Evolutionary conservation across 2,888 invertebrate genomes (phyloP).

Genomic region (Sicus ferrugineus): DNA sequence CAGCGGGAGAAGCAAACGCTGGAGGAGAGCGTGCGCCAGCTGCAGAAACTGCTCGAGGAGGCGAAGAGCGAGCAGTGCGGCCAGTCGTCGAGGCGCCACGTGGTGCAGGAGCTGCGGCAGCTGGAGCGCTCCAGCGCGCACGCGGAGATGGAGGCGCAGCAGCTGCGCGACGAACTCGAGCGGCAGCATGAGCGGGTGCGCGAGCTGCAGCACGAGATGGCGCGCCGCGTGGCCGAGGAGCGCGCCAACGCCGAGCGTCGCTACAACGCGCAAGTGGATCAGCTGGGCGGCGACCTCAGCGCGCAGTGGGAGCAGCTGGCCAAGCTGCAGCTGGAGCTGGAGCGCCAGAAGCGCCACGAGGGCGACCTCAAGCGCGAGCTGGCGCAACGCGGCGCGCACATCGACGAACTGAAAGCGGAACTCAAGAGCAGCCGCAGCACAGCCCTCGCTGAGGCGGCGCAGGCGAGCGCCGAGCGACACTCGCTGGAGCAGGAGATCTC

Average conservation of each 20-base stretch:
- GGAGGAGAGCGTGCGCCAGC: constrained; percentile 74
- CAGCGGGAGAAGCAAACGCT: constrained; percentile 76
- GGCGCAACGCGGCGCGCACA: constrained; percentile 75
- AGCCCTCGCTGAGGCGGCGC: constrained; percentile 79
- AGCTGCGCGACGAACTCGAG: constrained; percentile 79
- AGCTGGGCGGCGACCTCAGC: constrained; percentile 79
- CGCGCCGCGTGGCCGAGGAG: constrained; percentile 75
- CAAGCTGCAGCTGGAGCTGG: constrained; percentile 79
- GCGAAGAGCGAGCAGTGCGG: constrained; percentile 66
- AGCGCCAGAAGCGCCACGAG: constrained; percentile 80
- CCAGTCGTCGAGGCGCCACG: constrained; percentile 70
- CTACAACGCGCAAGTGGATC: constrained; percentile 79
- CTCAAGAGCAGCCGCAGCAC: constrained; percentile 75
- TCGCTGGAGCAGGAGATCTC: constrained; percentile 83
- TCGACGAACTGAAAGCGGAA: constrained; percentile 83
- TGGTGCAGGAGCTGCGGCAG: constrained; percentile 76
- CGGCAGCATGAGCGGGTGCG: constrained; percentile 79
- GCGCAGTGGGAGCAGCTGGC: constrained; percentile 83
- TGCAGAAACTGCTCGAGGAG: constrained; percentile 73
- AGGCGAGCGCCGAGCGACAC: constrained; percentile 79
- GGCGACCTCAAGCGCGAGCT: constrained; percentile 79
- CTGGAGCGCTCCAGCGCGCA: constrained; percentile 80
- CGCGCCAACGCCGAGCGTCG: constrained; percentile 76
- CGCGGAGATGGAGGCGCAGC: constrained; percentile 77
- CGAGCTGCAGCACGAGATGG: constrained; percentile 79